Percentiles rank a stretch among this genome's conserved stretches.
Conservation (phyloP, 2,797 vertebrate species). For the Myoxocephalus aenaeus region DNA sequence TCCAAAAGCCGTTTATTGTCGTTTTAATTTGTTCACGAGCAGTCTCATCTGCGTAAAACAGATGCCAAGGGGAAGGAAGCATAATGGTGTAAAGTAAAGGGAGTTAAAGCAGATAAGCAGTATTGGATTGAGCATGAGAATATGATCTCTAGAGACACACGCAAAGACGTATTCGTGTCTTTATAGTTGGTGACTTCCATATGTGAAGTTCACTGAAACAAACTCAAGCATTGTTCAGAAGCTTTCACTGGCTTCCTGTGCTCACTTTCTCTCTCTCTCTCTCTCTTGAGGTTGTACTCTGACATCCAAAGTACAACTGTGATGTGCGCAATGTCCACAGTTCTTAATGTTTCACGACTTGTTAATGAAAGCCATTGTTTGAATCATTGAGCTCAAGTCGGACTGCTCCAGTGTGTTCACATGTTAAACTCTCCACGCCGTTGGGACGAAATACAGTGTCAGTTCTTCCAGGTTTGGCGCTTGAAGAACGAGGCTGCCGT, state of each 20-base stretch:
- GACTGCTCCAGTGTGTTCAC: background rate
- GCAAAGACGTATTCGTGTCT: background rate
- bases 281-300: background rate
- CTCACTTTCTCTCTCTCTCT: background rate
- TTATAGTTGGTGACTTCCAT: background rate
- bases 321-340: background rate
- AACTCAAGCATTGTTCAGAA: background rate
- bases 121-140: background rate
- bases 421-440: background rate
- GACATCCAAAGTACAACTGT: background rate
- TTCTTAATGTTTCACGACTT: background rate
- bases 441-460: background rate
- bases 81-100: background rate
- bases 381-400: background rate
- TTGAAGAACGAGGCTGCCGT: background rate
- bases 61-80: too few species aligned
- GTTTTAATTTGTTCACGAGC: background rate
- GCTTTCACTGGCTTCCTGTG: background rate
- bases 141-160: background rate
- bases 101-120: background rate
- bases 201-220: conserved; percentile 1
- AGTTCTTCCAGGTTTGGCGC: background rate
- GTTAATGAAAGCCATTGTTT: background rate
- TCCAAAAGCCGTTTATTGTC: background rate
- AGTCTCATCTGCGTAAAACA: too few species aligned